Evolutionary conservation across 2,888 invertebrate species (phyloP).

Genomic region (Podabrus alpinus): DNA sequence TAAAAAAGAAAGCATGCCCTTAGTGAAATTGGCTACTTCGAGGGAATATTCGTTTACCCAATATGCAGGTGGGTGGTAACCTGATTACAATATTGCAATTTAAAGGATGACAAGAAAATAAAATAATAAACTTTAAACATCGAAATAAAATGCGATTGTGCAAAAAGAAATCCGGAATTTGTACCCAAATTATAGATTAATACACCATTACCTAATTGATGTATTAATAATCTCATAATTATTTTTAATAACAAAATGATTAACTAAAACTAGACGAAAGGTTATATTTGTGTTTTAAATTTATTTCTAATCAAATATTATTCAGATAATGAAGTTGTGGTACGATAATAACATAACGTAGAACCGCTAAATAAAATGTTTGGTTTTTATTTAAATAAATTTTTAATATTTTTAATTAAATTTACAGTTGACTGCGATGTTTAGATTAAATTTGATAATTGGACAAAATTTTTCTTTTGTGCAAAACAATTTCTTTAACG

Average conservation of each 20-base stretch:
- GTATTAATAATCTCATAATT: neutral
- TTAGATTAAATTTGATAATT: neutral
- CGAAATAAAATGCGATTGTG: neutral
- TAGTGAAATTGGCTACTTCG: too few relatives aligned
- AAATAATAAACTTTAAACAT: too few relatives aligned
- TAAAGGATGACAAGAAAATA: too few relatives aligned
- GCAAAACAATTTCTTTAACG: neutral
- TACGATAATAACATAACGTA: neutral
- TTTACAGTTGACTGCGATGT: neutral
- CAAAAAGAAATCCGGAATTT: neutral
- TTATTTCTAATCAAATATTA: neutral
- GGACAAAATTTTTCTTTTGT: neutral
- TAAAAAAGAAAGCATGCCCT: too few relatives aligned
- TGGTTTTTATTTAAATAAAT: neutral
- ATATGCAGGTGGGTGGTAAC: too few relatives aligned
- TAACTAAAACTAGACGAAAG: neutral
- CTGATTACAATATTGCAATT: too few relatives aligned
- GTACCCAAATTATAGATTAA: neutral
- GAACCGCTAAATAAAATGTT: neutral
- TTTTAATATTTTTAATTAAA: neutral
- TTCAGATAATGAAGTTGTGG: neutral
- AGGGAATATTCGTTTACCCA: too few relatives aligned
- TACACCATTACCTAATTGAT: neutral
- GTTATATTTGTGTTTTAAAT: neutral
- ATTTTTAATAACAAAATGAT: neutral